A percentile compares a stretch with the other conserved stretches of the same genome.
phyloP scores from a whole-genome alignment of 2,888 invertebrate species.

The Ariolimax columbianus region DNA sequence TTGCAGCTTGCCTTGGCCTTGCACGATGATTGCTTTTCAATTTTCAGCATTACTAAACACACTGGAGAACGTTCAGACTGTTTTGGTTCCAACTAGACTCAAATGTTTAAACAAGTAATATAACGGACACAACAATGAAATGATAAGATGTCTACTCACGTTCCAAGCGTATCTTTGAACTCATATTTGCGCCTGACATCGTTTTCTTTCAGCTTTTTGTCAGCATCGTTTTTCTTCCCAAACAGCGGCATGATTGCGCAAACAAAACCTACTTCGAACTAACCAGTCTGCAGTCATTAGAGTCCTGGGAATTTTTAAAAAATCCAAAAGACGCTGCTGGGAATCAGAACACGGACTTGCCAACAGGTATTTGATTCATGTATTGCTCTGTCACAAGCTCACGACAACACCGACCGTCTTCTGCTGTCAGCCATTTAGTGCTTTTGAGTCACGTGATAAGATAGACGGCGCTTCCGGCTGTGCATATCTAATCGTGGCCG shows the following conservation, averaged over 20 bases:
- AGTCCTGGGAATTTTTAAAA: not conserved
- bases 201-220: conserved; percentile 68
- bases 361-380: not conserved
- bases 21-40: too few relatives aligned
- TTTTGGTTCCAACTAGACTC: too few relatives aligned
- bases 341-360: not conserved
- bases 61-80: too few relatives aligned
- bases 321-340: not conserved
- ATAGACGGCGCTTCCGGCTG: not conserved
- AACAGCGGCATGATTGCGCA: conserved; percentile 68
- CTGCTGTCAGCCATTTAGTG: not conserved
- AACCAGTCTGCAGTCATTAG: not conserved
- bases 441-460: conserved; percentile 4
- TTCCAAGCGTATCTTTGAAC: conserved; percentile 72
- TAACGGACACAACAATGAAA: too few relatives aligned
- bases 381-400: not conserved
- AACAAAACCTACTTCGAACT: not conserved
- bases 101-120: too few relatives aligned
- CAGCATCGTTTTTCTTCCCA: conserved; percentile 70
- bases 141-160: conserved; percentile 71
- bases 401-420: too few relatives aligned
- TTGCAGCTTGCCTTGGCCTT: too few relatives aligned
- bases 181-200: conserved; percentile 71
- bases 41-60: too few relatives aligned
- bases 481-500: conserved; percentile 13